These are phyloP conservation scores for Bombus soroeensis DNA, from an alignment of 1,140 invertebrate species.

Conservation along the genomic window DNA sequence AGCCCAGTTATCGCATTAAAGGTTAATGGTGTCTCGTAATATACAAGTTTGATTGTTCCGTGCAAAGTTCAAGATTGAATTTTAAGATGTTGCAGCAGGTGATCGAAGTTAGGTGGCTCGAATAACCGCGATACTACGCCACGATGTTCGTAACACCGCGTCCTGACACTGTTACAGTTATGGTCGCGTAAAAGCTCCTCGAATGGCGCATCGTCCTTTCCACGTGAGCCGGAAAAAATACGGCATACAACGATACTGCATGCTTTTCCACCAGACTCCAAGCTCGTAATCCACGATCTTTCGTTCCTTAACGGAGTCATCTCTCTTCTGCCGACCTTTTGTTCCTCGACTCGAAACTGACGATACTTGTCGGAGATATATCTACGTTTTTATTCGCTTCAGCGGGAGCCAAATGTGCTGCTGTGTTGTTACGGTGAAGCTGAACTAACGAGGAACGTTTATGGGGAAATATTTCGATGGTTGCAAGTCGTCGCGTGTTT, in stretches of 20 bases:
- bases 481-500: background rate
- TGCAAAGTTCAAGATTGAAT: background rate
- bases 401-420: background rate
- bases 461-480: background rate
- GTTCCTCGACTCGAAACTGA: background rate
- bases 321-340: background rate
- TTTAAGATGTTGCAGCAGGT: background rate
- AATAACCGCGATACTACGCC: conserved; percentile 7
- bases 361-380: background rate
- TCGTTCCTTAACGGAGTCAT: conserved; percentile 24
- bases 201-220: conserved; percentile 41
- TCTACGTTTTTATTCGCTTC: background rate
- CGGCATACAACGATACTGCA: background rate
- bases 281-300: conserved; percentile 41
- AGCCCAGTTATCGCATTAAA: background rate
- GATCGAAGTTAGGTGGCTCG: background rate
- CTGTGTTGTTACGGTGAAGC: background rate
- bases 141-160: conserved; percentile 42
- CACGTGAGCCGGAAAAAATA: background rate
- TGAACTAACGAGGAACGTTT: background rate
- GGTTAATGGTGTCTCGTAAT: background rate
- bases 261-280: conserved; percentile 9
- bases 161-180: conserved; percentile 54
- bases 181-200: conserved; percentile 56
- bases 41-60: background rate